Conservation (phyloP, 2,888 invertebrate genomes). For the Timema podura region DNA sequence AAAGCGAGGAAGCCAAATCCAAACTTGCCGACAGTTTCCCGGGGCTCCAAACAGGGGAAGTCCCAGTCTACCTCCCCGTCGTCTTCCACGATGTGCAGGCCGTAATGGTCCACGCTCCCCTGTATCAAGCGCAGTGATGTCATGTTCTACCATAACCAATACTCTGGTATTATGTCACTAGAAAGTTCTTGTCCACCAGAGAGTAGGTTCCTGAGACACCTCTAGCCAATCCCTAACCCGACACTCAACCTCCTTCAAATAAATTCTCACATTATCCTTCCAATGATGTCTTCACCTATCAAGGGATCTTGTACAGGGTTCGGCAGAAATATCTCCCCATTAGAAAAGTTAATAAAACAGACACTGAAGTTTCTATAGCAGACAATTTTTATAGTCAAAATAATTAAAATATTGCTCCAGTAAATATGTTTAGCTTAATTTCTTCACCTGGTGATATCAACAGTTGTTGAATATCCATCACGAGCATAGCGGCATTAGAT, state of each 20-base stretch:
- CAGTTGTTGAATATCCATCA: too few relatives aligned
- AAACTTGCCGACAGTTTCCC: slow-evolving; percentile 88
- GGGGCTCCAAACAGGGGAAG: slow-evolving; percentile 84
- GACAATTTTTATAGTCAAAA: too few relatives aligned
- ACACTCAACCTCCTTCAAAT: too few relatives aligned
- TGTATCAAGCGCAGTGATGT: slow-evolving; percentile 8
- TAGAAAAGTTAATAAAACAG: too few relatives aligned
- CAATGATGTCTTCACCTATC: too few relatives aligned
- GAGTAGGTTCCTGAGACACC: neutral
- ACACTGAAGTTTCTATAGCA: too few relatives aligned
- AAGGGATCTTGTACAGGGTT: too few relatives aligned
- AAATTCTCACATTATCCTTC: neutral
- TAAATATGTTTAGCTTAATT: too few relatives aligned
- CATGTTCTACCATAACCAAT: neutral
- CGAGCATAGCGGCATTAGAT: too few relatives aligned
- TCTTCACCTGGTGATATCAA: too few relatives aligned
- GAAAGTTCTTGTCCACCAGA: neutral
- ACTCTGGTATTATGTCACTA: neutral
- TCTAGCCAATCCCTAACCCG: neutral
- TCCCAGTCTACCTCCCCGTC: slow-evolving; percentile 93
- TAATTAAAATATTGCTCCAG: too few relatives aligned
- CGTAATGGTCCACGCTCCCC: slow-evolving; percentile 55
- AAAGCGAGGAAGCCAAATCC: slow-evolving; percentile 86
- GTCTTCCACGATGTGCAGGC: slow-evolving; percentile 91
- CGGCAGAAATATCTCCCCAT: too few relatives aligned